These are phyloP conservation scores for Merodon equestris DNA, from an alignment of 2,888 invertebrate genomes.

Conservation along the genomic window DNA sequence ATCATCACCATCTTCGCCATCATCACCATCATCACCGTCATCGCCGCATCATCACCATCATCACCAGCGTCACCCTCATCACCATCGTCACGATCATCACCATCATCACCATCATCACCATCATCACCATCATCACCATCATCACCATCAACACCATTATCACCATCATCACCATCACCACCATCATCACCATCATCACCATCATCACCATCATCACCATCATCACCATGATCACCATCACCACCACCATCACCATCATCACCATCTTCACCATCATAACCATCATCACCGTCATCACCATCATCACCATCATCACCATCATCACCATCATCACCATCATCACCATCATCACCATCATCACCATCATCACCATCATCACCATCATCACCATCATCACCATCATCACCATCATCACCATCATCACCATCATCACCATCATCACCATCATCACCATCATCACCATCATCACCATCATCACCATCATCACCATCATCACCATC, in stretches of 20 bases:
- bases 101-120: neutral
- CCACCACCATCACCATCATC: too few relatives aligned
- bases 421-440: conserved; percentile 7
- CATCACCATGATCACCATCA: too few relatives aligned
- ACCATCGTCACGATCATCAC: too few relatives aligned
- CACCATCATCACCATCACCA: too few relatives aligned
- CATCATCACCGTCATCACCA: too few relatives aligned
- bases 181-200: neutral
- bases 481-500: conserved; percentile 9
- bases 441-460: neutral
- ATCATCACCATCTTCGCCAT: too few relatives aligned
- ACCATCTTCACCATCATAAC: too few relatives aligned
- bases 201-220: conserved; percentile 4
- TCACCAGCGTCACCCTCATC: too few relatives aligned
- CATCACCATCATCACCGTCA: too few relatives aligned
- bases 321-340: too few relatives aligned
- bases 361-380: conserved; percentile 6
- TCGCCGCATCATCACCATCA: too few relatives aligned
- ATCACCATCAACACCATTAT: too few relatives aligned
- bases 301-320: conserved; percentile 6
- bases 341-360: conserved; percentile 6
- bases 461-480: conserved; percentile 7
- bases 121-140: neutral
- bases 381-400: conserved; percentile 8
- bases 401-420: conserved; percentile 11